Evolutionary conservation across 2,113 vertebrate genomes (phyloP).

Genomic region (Siniperca chuatsi): DNA sequence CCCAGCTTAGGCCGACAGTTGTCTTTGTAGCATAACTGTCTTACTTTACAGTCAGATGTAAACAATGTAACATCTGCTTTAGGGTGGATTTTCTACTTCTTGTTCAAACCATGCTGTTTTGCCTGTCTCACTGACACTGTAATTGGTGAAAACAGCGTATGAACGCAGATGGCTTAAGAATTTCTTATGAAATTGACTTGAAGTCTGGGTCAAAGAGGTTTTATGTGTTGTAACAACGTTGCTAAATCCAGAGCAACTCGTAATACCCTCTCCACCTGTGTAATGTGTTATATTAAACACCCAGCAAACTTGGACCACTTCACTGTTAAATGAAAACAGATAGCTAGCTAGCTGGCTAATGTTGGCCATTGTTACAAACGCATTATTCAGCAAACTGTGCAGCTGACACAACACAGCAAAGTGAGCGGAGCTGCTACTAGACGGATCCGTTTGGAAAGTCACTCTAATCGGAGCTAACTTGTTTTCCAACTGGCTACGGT

Average conservation of each 20-base stretch:
- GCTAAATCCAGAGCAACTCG: neutral
- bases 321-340: neutral
- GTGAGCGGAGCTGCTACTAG: constrained; percentile 19
- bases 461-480: neutral
- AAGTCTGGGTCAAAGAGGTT: neutral
- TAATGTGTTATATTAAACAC: neutral
- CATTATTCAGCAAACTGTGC: constrained; percentile 58
- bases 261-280: neutral
- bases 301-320: neutral
- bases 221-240: neutral
- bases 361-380: constrained; percentile 49
- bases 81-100: neutral
- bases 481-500: neutral
- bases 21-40: neutral
- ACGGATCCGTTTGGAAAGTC: constrained; percentile 19
- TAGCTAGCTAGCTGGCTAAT: neutral
- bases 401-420: constrained; percentile 34
- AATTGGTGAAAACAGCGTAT: constrained; percentile 15
- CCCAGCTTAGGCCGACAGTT: too few species aligned
- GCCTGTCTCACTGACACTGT: neutral
- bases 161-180: neutral
- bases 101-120: too few species aligned
- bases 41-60: neutral
- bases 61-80: neutral
- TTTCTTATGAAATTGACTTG: neutral